phyloP scores from a whole-genome alignment of 2,888 invertebrate species.

The Chloroclystis v-ata region DNA sequence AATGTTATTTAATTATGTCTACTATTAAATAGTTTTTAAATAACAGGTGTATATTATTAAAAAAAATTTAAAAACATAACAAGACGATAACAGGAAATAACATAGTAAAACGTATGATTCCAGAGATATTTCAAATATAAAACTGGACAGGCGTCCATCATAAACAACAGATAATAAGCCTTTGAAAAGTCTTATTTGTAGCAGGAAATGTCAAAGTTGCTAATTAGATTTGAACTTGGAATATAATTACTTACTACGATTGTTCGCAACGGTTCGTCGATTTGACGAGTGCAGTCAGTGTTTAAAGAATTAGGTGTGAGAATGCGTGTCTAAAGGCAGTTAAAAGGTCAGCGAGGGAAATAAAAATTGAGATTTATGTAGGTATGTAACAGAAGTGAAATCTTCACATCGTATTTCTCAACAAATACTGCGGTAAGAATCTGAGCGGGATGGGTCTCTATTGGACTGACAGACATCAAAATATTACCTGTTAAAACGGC shows the following conservation, averaged over 20 bases:
- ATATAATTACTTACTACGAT: conserved; percentile 53
- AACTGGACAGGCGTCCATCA: not conserved
- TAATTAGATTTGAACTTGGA: conserved; percentile 58
- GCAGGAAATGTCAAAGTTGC: conserved; percentile 57
- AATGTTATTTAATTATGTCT: no score
- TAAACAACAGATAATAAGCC: not conserved
- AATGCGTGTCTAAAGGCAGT: conserved; percentile 7
- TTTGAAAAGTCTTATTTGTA: conserved; percentile 25
- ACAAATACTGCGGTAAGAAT: no score
- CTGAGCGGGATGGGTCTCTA: no score
- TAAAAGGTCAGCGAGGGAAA: not conserved
- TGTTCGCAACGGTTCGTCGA: conserved; percentile 51
- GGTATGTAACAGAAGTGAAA: not conserved
- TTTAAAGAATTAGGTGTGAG: conserved; percentile 17
- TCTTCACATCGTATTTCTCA: not conserved
- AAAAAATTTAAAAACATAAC: no score
- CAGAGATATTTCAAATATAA: not conserved
- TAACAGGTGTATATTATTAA: no score
- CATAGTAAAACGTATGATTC: no score
- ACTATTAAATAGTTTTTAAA: no score
- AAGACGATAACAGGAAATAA: no score
- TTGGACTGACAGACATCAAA: no score
- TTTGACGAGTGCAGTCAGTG: conserved; percentile 28
- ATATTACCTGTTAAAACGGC: no score
- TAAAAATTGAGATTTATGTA: not conserved